These are phyloP conservation scores for Numenius phaeopus DNA, from an alignment of 2,797 vertebrate species.

Conservation along the genomic window DNA sequence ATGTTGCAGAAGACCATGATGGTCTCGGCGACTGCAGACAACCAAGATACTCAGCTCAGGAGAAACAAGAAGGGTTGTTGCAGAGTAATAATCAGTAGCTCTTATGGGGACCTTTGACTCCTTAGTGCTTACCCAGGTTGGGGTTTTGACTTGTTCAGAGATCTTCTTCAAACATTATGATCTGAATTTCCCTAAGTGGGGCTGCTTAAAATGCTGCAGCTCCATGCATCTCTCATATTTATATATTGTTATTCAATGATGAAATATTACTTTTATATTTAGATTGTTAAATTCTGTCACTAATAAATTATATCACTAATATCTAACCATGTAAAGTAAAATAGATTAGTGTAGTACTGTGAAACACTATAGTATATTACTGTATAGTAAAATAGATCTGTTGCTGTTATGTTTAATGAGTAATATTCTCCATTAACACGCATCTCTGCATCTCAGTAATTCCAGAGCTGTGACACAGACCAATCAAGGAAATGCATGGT, in stretches of 20 bases:
- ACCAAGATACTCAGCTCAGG: not conserved
- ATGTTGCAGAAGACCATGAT: not conserved
- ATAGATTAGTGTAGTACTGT: not conserved
- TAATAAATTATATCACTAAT: not conserved
- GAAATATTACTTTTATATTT: not conserved
- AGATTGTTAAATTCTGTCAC: not conserved
- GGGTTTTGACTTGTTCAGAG: not conserved
- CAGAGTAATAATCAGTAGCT: rapidly evolving
- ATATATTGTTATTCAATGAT: not conserved
- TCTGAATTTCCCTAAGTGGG: not conserved
- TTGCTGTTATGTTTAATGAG: not conserved
- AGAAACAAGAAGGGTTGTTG: not conserved
- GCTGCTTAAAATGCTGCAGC: not conserved
- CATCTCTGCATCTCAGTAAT: not conserved
- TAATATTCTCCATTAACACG: not conserved
- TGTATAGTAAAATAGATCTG: not conserved
- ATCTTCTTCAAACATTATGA: not conserved
- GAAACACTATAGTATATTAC: not conserved
- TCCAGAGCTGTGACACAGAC: not conserved
- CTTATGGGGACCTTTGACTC: not conserved
- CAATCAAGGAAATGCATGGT: not conserved
- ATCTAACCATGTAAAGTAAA: not conserved
- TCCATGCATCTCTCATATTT: not conserved
- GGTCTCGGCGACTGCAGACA: not conserved
- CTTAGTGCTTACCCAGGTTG: not conserved